Conservation (phyloP, 2,888 invertebrate genomes). For the Rhorus exstirpatorius region DNA sequence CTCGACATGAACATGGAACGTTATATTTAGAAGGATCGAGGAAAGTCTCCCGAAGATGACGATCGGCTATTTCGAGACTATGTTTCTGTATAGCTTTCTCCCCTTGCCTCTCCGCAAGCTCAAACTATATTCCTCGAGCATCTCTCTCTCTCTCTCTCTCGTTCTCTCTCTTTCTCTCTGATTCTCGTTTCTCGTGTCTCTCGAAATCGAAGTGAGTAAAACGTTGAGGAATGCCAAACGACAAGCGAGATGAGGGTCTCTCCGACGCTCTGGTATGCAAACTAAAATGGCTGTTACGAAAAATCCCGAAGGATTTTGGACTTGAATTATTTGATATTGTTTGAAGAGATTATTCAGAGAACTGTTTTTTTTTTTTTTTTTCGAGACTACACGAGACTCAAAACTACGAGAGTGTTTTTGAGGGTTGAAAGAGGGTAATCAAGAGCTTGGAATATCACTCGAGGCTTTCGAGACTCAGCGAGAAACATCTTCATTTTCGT, state of each 20-base stretch:
- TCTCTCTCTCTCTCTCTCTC: conserved; percentile 5
- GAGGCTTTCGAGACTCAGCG: conserved; percentile 48
- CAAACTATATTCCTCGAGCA: conserved; percentile 50
- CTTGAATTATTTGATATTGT: conserved; percentile 42
- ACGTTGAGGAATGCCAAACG: conserved; percentile 28
- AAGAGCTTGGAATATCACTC: conserved; percentile 54
- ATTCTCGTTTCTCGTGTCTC: conserved; percentile 29
- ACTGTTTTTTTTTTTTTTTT: not conserved
- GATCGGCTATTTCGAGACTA: conserved; percentile 79
- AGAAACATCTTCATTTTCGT: conserved; percentile 63
- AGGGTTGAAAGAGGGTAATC: conserved; percentile 31
- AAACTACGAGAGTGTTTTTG: conserved; percentile 23
- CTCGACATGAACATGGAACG: conserved; percentile 43
- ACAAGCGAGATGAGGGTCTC: conserved; percentile 31
- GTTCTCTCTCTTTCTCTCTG: not conserved
- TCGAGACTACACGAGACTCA: not conserved
- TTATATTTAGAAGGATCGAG: conserved; percentile 76
- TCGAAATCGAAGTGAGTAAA: conserved; percentile 60
- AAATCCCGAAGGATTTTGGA: conserved; percentile 9
- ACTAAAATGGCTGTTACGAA: conserved; percentile 12
- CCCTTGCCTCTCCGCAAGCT: conserved; percentile 54
- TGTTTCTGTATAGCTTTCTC: conserved; percentile 58
- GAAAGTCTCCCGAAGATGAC: conserved; percentile 76
- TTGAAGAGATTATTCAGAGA: conserved; percentile 7
- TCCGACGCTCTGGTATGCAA: conserved; percentile 11